Base-by-base conservation (phyloP, 2,797 vertebrate species). In the Pipistrellus pipistrellus region DNA sequence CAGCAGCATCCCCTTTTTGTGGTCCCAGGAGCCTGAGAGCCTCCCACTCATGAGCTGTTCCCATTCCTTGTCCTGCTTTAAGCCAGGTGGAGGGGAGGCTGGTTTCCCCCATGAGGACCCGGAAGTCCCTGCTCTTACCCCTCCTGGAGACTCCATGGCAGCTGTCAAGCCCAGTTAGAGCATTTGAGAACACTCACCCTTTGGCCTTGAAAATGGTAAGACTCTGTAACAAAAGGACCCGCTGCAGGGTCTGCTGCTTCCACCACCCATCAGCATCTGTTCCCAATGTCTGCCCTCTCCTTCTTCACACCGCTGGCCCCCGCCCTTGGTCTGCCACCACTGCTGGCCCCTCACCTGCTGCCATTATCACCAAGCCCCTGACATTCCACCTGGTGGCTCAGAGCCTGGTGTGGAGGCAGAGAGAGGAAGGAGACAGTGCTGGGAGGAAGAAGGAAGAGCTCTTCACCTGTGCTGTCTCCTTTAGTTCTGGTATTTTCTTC, bases 21-120 rank as follows among this genome's bases (percentile, higher is more conserved):
- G 91, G 91, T 95, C 94, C 92, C 94, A 88, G 95, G 97, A 59
- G 41, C 94, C 92, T 85, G 85, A 94, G 85, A 94, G 96, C 77
- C 85, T 84, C 92, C 78, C 35, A 15, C 91, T 57, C 94, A 0
- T 94, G 66, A 85, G 94, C 0, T 96, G 88, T 92, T 94, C 97
- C 89, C 93, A 88, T 66, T 88, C 94, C 95, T 97, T 72, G 71
- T 55, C 84, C 85, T 80, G 92, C 93, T 76, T 35, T 91, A 48
- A 48, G 68, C 85, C 75, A 11, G 73, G 66, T 76, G 25, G 53
- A 85, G 2, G 32, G 51, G 62, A 93, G 82, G 53, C 41, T 30
- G 48, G 53, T 75, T 75, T 82, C 46, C 68, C 81, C 53, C 9
- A 0, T 25, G 80, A 84, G 66, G 73, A 71, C 51, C 87, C 20